These are phyloP conservation scores for Ceratoteleas bidentatus DNA, from an alignment of 1,140 invertebrate species.

Conservation along the genomic window DNA sequence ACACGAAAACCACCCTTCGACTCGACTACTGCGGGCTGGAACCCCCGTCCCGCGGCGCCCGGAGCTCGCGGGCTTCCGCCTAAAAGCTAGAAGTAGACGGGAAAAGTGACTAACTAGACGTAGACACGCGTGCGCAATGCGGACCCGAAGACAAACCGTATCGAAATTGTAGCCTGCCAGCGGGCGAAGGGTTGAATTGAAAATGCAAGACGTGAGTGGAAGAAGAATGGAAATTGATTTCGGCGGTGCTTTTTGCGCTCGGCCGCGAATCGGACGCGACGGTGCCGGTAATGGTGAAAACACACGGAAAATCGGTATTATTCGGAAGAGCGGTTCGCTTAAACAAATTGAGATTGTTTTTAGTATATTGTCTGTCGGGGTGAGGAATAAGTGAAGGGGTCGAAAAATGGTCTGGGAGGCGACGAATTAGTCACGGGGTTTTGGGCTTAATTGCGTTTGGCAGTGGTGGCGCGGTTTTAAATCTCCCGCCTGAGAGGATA, in stretches of 20 bases:
- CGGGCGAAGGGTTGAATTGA: conserved; percentile 38
- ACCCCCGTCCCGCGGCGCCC: conserved; percentile 13
- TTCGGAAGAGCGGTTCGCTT: conserved; percentile 11
- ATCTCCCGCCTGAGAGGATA: too few species aligned
- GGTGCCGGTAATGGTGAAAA: not conserved
- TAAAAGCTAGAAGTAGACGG: conserved; percentile 71
- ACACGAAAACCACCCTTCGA: conserved; percentile 68
- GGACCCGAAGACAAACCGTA: conserved; percentile 43
- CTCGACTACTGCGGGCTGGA: conserved; percentile 16
- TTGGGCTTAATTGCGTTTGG: too few species aligned
- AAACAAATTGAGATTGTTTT: conserved; percentile 23
- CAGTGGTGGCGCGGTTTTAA: too few species aligned
- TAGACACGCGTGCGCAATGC: conserved; percentile 72
- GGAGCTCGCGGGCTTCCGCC: conserved; percentile 64
- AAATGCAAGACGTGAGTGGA: conserved; percentile 39
- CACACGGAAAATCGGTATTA: conserved; percentile 17
- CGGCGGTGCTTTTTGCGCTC: conserved; percentile 16
- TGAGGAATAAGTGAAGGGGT: conserved; percentile 1
- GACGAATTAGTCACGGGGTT: too few species aligned
- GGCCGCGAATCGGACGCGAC: not conserved
- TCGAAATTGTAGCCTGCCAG: conserved; percentile 47
- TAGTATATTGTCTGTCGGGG: not conserved
- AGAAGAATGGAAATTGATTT: conserved; percentile 49
- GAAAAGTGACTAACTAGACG: conserved; percentile 75
- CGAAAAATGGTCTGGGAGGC: not conserved